These are phyloP conservation scores for Chymomyza procnemis DNA, from an alignment of 2,888 invertebrate genomes.

Conservation along the genomic window DNA sequence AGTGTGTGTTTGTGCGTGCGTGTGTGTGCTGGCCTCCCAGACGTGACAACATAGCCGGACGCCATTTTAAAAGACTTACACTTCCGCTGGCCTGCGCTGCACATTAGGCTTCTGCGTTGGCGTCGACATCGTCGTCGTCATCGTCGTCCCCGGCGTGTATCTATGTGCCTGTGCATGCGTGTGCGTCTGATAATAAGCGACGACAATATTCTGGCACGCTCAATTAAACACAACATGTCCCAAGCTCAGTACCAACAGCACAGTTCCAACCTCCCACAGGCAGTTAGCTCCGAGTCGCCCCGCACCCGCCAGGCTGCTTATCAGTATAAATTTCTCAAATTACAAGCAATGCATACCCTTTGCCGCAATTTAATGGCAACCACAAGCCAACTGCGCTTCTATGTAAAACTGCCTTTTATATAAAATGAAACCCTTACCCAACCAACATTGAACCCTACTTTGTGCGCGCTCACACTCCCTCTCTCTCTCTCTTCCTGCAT, in stretches of 20 bases:
- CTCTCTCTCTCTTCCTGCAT: no score
- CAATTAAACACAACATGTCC: constrained; percentile 53
- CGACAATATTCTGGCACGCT: constrained; percentile 59
- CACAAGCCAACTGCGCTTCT: constrained; percentile 8
- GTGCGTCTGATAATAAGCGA: constrained; percentile 24
- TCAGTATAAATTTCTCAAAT: constrained; percentile 59
- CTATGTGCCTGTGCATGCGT: constrained; percentile 3
- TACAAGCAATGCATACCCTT: constrained; percentile 38
- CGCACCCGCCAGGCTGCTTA: no score
- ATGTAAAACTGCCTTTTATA: not conserved
- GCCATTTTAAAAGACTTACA: constrained; percentile 1
- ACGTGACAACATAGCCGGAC: not conserved
- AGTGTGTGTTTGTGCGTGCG: no score
- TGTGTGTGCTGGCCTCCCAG: no score
- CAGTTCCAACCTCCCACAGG: not conserved
- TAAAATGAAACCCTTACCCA: not conserved
- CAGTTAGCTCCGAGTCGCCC: no score
- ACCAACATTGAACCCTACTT: not conserved
- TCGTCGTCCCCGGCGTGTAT: no score
- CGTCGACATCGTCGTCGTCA: no score
- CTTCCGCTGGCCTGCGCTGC: not conserved
- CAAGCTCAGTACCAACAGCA: not conserved
- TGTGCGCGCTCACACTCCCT: not conserved
- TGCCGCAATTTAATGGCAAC: constrained; percentile 40
- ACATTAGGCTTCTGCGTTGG: not conserved